Conservation (phyloP, 1,140 invertebrate species). For the Cydia strobilella region DNA sequence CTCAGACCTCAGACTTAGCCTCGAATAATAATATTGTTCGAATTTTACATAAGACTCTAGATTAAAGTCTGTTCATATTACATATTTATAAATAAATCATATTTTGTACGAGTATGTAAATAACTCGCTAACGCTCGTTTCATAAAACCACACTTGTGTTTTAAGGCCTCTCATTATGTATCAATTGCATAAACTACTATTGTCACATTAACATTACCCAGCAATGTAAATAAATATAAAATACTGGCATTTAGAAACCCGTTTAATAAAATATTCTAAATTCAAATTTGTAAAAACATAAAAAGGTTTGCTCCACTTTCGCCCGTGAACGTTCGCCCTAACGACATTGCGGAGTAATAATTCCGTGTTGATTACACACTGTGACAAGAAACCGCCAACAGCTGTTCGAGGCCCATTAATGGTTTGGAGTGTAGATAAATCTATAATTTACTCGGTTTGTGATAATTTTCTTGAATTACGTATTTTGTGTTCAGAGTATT, state of each 20-base stretch:
- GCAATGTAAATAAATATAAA: too few relatives aligned
- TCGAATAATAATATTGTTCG: too few relatives aligned
- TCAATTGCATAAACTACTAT: too few relatives aligned
- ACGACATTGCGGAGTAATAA: slow-evolving; percentile 15
- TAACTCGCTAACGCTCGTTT: too few relatives aligned
- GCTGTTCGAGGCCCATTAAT: slow-evolving; percentile 11
- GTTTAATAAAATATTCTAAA: neutral
- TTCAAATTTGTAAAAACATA: slow-evolving; percentile 9
- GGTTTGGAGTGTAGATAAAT: neutral
- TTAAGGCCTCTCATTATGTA: too few relatives aligned
- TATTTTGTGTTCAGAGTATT: neutral
- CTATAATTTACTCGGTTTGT: slow-evolving; percentile 23
- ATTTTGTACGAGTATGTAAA: too few relatives aligned
- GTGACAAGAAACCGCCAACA: slow-evolving; percentile 22
- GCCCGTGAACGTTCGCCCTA: neutral
- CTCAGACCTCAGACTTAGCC: too few relatives aligned
- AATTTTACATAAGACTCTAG: too few relatives aligned
- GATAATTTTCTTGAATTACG: slow-evolving; percentile 3
- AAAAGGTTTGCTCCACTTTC: slow-evolving; percentile 15
- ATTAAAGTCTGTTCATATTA: too few relatives aligned
- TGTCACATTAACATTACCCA: too few relatives aligned
- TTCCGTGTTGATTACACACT: slow-evolving; percentile 12
- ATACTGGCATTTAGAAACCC: slow-evolving; percentile 4
- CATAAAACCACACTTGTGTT: too few relatives aligned
- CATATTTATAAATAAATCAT: too few relatives aligned